These are phyloP conservation scores for Ammodramus savannarum DNA, from an alignment of 2,113 vertebrate genomes.

Conservation along the genomic window DNA sequence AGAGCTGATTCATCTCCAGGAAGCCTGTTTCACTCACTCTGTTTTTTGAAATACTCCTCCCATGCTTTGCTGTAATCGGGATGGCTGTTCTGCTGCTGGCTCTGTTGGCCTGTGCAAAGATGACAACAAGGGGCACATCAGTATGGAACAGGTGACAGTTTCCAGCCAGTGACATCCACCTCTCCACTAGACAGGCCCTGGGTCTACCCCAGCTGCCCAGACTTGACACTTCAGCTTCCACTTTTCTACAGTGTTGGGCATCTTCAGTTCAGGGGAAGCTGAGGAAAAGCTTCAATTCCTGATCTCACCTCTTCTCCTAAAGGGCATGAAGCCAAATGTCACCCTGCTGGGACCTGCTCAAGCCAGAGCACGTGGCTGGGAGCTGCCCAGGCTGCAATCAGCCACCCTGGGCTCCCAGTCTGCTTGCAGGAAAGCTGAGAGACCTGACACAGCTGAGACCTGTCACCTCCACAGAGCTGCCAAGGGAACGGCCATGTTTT, in stretches of 20 bases:
- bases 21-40: slow-evolving; percentile 76
- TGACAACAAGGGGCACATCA: slow-evolving; percentile 53
- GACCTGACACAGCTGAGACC: not conserved
- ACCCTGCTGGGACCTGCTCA: not conserved
- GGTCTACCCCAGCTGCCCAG: not conserved
- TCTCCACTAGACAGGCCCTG: not conserved
- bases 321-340: not conserved
- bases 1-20: not conserved
- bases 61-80: slow-evolving; percentile 93
- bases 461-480: not conserved
- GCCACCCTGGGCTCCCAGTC: not conserved
- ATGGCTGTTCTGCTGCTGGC: slow-evolving; percentile 88
- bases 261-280: not conserved
- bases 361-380: not conserved
- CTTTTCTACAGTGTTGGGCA: not conserved
- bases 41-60: slow-evolving; percentile 94
- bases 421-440: not conserved
- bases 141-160: not conserved
- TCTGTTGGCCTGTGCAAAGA: slow-evolving; percentile 85
- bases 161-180: slow-evolving; percentile 14
- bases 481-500: rapidly evolving
- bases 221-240: not conserved
- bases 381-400: not conserved
- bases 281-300: not conserved
- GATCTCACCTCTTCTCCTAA: not conserved